Evolutionary conservation across 2,888 invertebrate genomes (phyloP).

Genomic region (Ecdyonurus torrentis): DNA sequence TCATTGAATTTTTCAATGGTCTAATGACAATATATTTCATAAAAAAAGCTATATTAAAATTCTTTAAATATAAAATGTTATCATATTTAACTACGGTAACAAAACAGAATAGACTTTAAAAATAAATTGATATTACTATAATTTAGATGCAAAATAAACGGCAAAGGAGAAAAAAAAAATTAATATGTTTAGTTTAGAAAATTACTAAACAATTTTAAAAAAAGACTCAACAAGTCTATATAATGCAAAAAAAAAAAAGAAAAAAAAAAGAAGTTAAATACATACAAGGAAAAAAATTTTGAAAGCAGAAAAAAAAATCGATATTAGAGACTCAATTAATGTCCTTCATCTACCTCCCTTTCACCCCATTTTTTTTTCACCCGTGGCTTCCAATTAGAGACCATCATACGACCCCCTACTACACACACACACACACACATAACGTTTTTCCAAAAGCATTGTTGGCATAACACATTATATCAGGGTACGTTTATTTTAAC

Average conservation of each 20-base stretch:
- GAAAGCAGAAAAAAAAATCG: neutral
- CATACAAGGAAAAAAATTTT: neutral
- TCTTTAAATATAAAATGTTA: neutral
- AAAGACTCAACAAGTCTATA: neutral
- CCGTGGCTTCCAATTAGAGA: neutral
- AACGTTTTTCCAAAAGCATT: neutral
- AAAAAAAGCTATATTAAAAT: neutral
- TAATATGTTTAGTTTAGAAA: no score
- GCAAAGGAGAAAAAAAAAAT: no score
- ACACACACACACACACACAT: no score
- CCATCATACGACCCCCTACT: neutral
- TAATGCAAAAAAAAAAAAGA: neutral
- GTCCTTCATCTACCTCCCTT: neutral
- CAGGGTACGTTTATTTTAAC: no score
- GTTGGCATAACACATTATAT: neutral
- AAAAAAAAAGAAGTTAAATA: neutral
- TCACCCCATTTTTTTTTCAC: neutral
- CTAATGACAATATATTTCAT: neutral
- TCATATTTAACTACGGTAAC: neutral
- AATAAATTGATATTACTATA: neutral
- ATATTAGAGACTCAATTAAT: neutral
- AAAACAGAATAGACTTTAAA: neutral
- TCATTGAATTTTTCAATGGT: no score
- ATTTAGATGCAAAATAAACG: no score
- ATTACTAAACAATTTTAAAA: no score